Evolutionary conservation across 2,888 invertebrate genomes (phyloP).

Genomic region (Lithophane socia): DNA sequence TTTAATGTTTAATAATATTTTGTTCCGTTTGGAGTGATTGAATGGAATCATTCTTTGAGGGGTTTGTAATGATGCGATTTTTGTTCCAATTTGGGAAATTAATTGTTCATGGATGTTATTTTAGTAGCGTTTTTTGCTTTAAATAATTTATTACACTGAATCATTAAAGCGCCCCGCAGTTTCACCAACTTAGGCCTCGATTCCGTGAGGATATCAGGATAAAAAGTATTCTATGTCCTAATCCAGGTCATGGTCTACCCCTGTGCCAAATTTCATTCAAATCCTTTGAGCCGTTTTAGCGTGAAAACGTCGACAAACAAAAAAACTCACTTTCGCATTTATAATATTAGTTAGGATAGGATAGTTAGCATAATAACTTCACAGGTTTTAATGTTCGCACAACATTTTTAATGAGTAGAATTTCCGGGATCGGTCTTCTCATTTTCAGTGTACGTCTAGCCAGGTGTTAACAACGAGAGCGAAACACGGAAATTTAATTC

Average conservation of each 20-base stretch:
- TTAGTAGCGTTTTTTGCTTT: no score
- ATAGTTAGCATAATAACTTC: neutral
- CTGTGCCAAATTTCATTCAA: no score
- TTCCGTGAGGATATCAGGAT: no score
- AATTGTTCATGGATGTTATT: neutral
- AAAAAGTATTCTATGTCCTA: no score
- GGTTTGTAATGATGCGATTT: constrained; percentile 26
- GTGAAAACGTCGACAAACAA: no score
- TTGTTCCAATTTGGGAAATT: constrained; percentile 25
- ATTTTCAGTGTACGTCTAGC: neutral
- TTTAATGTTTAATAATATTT: constrained; percentile 63
- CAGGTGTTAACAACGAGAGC: constrained; percentile 23
- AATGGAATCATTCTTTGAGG: constrained; percentile 36
- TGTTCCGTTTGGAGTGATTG: constrained; percentile 56
- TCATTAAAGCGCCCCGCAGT: no score
- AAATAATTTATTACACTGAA: no score
- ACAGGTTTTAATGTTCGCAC: neutral
- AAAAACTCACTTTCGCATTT: no score
- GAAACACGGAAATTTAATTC: constrained; percentile 40
- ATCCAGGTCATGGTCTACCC: no score
- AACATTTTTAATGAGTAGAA: neutral
- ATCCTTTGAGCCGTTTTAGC: no score
- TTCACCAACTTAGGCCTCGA: no score
- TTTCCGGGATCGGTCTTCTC: neutral
- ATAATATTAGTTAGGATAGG: no score